A percentile compares a stretch with the other conserved stretches of the same genome.
Evolutionary conservation across 2,797 vertebrate species (phyloP).

Genomic region (Hoplostethus mediterraneus): DNA sequence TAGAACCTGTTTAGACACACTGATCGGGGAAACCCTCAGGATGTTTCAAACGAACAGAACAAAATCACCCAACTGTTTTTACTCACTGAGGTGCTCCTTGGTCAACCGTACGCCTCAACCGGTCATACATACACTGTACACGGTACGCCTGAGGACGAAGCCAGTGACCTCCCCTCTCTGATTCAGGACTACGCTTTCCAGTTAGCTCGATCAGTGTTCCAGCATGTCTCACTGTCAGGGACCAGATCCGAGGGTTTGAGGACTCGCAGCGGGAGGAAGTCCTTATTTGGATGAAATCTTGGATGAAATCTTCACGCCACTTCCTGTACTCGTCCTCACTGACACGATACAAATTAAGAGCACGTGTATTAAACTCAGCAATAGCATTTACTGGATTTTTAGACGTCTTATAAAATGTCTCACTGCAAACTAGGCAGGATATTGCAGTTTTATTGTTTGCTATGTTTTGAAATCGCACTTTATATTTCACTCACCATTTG

Average conservation of each 20-base stretch:
- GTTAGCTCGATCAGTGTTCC: constrained; percentile 36
- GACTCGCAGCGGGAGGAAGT: constrained; percentile 26
- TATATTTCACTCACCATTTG: not conserved
- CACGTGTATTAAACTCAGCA: not conserved
- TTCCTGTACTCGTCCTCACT: constrained; percentile 7
- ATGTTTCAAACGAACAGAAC: constrained; percentile 1
- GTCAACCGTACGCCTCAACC: constrained; percentile 15
- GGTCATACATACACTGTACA: constrained; percentile 14
- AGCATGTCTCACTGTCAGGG: constrained; percentile 30
- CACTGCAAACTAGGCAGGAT: not conserved
- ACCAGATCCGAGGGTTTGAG: constrained; percentile 18
- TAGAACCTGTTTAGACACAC: not conserved
- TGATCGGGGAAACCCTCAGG: not conserved
- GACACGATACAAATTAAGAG: constrained; percentile 1
- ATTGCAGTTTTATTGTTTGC: constrained; percentile 3
- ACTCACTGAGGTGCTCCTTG: too few relatives aligned
- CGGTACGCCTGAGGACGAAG: not conserved
- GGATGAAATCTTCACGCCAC: too few relatives aligned
- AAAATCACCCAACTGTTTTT: not conserved
- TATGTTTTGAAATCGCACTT: not conserved
- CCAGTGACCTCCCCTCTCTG: constrained; percentile 5
- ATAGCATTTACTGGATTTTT: not conserved
- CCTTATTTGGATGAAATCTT: constrained; percentile 48
- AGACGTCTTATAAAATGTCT: not conserved
- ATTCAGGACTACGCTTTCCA: constrained; percentile 22